Evolutionary conservation across 2,888 invertebrate species (phyloP).

Genomic region (Crossocerus cetratus): DNA sequence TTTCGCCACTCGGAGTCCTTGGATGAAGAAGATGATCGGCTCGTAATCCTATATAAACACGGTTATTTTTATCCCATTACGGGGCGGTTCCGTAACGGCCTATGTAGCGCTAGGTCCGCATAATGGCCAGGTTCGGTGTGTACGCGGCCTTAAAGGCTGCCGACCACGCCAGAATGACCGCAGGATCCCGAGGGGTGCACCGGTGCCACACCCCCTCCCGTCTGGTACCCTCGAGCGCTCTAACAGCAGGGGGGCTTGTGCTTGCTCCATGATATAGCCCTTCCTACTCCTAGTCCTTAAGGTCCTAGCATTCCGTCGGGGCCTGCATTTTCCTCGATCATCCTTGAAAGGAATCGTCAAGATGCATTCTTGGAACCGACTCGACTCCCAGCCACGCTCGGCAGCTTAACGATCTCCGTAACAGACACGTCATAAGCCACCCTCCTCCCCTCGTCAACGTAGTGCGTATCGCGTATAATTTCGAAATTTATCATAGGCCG

Average conservation of each 20-base stretch:
- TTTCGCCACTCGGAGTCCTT: conserved; percentile 21
- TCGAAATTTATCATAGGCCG: no score
- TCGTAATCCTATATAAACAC: conserved; percentile 66
- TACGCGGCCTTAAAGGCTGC: conserved; percentile 44
- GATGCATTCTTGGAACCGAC: conserved; percentile 9
- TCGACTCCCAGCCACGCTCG: background rate
- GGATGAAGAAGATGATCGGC: conserved; percentile 52
- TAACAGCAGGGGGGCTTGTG: conserved; percentile 61
- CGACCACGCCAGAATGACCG: conserved; percentile 53
- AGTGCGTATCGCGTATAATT: no score
- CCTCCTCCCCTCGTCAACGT: no score
- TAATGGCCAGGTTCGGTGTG: conserved; percentile 49
- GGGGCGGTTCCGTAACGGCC: conserved; percentile 56
- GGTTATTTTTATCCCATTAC: conserved; percentile 67
- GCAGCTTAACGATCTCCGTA: conserved; percentile 16
- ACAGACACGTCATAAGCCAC: background rate
- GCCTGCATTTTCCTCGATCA: conserved; percentile 35
- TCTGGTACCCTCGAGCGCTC: conserved; percentile 35
- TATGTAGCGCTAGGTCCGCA: conserved; percentile 41
- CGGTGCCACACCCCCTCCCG: conserved; percentile 53
- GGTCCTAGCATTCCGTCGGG: conserved; percentile 34
- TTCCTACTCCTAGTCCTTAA: conserved; percentile 39
- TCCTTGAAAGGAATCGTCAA: conserved; percentile 24
- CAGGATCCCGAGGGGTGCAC: conserved; percentile 57
- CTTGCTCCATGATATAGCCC: conserved; percentile 62